Base-by-base conservation (phyloP, 2,888 invertebrate species). In the Sesia apiformis region DNA sequence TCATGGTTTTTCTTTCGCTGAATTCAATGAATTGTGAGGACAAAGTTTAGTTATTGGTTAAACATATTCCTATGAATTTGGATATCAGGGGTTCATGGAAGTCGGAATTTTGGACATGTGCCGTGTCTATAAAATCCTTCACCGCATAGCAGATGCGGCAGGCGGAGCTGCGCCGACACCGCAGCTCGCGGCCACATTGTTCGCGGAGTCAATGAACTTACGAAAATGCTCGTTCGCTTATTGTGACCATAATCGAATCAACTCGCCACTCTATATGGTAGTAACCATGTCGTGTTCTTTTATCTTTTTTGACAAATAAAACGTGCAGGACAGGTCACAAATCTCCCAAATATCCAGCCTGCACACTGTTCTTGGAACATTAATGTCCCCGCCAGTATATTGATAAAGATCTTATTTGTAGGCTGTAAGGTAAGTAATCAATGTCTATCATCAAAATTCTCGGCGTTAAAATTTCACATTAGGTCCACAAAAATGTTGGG, bases 221-320 rank as follows among this genome's bases (percentile, higher is more conserved):
- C 87, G 67, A 87, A 89, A 88, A 87, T 80, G 78, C 72, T 81
- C 78, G 75, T 78, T 80, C 75, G 75, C 82, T 83, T 79, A 86
- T 84, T 86, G 83, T 85, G 79, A 65, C 86, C 87, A 86, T 85
- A 88, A 88, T 85, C 83, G 84, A 86, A 81, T 84, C 78, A 80
- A 76, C 74, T 69, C 73, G 64, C 77, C 74, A 69, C 83, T 85
- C 75, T 82, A 80, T 84, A 86, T 76, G 86, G 85, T 66, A 79
- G 78, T 76, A 74, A 79, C 75, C 75, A 76, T 66, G 74, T 67
- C 67, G 75, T 72, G 70, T 74, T 74, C 75, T 75, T 76, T 73
- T 74, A 71, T 70, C 71, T 72, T 66, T 76, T 81, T 81, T 23
- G 46, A 8, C 46, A 76, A 78, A 81, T 76, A 78, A 77, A 78